Base-by-base conservation (phyloP, 2,797 vertebrate species). In the Parotocinclus haroldoi region DNA sequence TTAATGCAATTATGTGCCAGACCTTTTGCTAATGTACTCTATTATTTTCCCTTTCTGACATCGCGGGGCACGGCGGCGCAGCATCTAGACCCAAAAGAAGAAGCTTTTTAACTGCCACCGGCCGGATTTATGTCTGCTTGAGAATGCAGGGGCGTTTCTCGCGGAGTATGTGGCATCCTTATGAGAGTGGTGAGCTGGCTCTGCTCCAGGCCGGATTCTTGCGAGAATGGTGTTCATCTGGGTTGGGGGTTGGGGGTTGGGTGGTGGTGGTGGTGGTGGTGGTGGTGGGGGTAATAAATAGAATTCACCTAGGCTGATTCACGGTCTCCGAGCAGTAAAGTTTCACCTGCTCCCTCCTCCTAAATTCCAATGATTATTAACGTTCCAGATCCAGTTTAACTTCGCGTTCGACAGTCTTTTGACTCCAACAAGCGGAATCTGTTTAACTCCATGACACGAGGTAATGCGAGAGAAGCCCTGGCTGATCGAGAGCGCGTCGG, bases 281-380 rank as follows among this genome's bases (percentile, higher is more conserved):
- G n/a, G n/a, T n/a, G n/a, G n/a, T n/a, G n/a, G n/a, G n/a, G n/a
- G 71, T 87, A 87, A 89, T 88, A 77, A 87, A 90, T 87, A 79
- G 83, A 84, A 86, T 83, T 85, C 68, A 61, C 54, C 53, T 62
- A 7, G 58, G 7, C 64, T 58, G 56, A 58, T 76, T 40, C 60
- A 66, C 53, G 74, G 78, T 80, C 81, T 79, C 73, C 68, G 74
- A 78, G 76, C 72, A 74, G 78, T 78, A 27, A 27, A 27, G 27
- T 27, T 5, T 27, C 27, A 27, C 27, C 27, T 27, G 2, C 27
- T 27, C 5, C 5, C 27, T 27, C 27, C 27, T 27, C 27, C 27
- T 27, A 27, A 27, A n/a, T n/a, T 27, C 5, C 27, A 5, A 27
- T 27, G 27, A 27, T 27, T 27, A 27, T 27, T 27, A 27, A 27